Evolutionary conservation across 2,888 invertebrate species (phyloP).

Genomic region (Malachius bipustulatus): DNA sequence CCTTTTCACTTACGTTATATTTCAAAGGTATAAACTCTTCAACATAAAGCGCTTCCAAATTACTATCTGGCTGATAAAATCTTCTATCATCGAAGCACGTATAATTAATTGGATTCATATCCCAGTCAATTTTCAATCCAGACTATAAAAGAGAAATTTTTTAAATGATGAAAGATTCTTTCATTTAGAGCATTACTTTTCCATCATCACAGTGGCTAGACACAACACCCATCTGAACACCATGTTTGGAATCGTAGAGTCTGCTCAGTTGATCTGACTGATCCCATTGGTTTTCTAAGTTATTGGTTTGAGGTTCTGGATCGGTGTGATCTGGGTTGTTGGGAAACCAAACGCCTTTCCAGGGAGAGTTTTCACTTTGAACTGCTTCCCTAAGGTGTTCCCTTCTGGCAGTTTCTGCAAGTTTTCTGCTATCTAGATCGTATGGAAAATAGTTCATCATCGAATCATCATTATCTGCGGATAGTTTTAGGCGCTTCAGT

Average conservation of each 20-base stretch:
- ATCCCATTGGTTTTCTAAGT: too few relatives aligned
- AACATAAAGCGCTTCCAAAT: slow-evolving; percentile 38
- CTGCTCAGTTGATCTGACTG: too few relatives aligned
- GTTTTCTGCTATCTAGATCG: too few relatives aligned
- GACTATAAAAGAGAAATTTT: background rate
- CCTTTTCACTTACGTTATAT: slow-evolving; percentile 47
- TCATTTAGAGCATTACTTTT: background rate
- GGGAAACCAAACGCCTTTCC: slow-evolving; percentile 1
- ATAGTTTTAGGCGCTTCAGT: too few relatives aligned
- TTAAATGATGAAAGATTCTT: background rate
- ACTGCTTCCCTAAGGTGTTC: too few relatives aligned
- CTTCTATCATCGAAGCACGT: slow-evolving; percentile 47
- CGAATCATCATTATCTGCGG: too few relatives aligned
- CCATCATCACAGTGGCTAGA: background rate
- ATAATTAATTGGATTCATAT: slow-evolving; percentile 42
- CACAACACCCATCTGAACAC: background rate
- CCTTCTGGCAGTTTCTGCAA: too few relatives aligned
- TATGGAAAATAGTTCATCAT: too few relatives aligned
- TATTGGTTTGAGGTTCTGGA: too few relatives aligned
- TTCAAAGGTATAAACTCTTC: slow-evolving; percentile 44
- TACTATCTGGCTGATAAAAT: slow-evolving; percentile 38
- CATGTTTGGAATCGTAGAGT: background rate
- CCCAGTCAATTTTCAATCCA: slow-evolving; percentile 45
- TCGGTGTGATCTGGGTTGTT: background rate
- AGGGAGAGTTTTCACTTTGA: background rate